Conservation (phyloP, 2,888 invertebrate genomes). For the Holacanthella duospinosa region DNA sequence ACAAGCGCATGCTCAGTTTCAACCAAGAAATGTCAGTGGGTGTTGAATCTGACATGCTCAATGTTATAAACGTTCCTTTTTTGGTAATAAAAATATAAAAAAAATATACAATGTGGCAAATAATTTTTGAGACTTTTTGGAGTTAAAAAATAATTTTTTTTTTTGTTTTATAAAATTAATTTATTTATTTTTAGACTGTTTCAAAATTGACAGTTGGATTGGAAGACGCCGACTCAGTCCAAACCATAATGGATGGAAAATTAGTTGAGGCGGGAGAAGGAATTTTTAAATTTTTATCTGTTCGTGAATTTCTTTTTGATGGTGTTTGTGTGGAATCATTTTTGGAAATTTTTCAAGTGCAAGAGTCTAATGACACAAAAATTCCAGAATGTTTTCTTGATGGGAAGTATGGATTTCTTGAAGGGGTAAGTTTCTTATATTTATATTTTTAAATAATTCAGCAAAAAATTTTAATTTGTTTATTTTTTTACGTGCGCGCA, state of each 20-base stretch:
- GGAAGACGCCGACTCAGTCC: constrained; percentile 13
- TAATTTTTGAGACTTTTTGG: not conserved
- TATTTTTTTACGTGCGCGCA: too few relatives aligned
- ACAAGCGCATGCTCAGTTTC: constrained; percentile 11
- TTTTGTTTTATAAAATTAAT: not conserved
- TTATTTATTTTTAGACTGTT: constrained; percentile 3
- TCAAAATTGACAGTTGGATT: constrained; percentile 13
- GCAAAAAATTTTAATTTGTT: too few relatives aligned
- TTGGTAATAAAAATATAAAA: constrained; percentile 9
- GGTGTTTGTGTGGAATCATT: constrained; percentile 18
- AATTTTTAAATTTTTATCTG: constrained; percentile 13
- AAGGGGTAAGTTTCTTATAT: constrained; percentile 13
- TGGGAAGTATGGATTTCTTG: constrained; percentile 18
- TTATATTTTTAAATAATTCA: not conserved
- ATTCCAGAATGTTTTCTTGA: constrained; percentile 10
- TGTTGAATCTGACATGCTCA: constrained; percentile 10
- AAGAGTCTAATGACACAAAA: constrained; percentile 4
- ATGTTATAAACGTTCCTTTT: constrained; percentile 17
- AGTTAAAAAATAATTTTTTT: constrained; percentile 1
- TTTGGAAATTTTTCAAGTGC: constrained; percentile 13
- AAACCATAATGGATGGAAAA: constrained; percentile 5
- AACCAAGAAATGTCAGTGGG: constrained; percentile 14
- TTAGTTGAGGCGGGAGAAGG: constrained; percentile 15
- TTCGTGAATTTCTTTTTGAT: constrained; percentile 20
- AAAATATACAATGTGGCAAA: not conserved